Percentiles rank a stretch among this genome's conserved stretches.
phyloP scores from a whole-genome alignment of 2,888 invertebrate species.

The Nymphalis c-album region DNA sequence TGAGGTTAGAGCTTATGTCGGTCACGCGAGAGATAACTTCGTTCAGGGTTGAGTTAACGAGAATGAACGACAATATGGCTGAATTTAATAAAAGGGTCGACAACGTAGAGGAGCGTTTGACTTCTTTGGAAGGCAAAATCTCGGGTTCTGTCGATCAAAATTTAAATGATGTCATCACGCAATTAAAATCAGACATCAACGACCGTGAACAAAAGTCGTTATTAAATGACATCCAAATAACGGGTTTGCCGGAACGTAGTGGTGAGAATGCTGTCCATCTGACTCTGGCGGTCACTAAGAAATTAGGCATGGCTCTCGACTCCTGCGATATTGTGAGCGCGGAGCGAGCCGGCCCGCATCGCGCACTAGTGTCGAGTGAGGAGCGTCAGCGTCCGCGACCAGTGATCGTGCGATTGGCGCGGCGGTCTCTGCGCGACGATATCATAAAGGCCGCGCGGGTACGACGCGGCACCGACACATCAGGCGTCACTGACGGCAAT shows the following conservation, averaged over 20 bases:
- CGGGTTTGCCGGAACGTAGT: conserved; percentile 1
- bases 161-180: no score
- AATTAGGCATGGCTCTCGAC: conserved; percentile 5
- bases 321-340: conserved; percentile 2
- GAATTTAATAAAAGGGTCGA: conserved; percentile 3
- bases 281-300: background rate
- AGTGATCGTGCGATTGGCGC: no score
- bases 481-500: conserved; percentile 8
- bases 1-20: background rate
- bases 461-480: background rate
- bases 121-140: no score
- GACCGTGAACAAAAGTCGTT: background rate
- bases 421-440: no score
- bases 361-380: conserved; percentile 4
- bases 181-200: background rate
- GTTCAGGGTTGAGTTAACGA: conserved; percentile 1
- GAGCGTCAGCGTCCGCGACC: background rate
- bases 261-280: conserved; percentile 12
- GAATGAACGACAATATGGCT: background rate
- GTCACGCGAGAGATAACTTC: conserved; percentile 11
- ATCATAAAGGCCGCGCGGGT: background rate
- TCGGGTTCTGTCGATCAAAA: no score
- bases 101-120: background rate
- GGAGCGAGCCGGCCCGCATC: conserved; percentile 8
- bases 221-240: conserved; percentile 5